phyloP scores from a whole-genome alignment of 2,797 vertebrate genomes.

The Rhinatrema bivittatum region DNA sequence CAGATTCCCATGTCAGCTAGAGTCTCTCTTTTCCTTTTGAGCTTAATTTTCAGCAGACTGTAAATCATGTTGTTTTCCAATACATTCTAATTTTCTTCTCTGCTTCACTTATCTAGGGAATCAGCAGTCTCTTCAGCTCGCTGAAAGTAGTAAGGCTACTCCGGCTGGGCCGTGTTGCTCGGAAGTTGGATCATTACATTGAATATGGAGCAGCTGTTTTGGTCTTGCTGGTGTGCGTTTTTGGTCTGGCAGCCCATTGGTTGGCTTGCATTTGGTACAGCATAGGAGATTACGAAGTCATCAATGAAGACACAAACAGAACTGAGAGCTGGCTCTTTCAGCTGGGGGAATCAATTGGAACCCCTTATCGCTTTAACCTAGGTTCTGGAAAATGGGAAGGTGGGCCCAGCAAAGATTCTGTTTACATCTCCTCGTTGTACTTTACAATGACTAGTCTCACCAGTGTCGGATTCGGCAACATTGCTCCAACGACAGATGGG shows the following conservation, averaged over 20 bases:
- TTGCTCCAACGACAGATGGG: constrained; percentile 86
- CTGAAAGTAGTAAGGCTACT: constrained; percentile 89
- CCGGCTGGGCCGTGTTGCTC: constrained; percentile 82
- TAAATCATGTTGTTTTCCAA: not conserved
- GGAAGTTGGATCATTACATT: constrained; percentile 94
- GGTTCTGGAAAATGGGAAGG: constrained; percentile 88
- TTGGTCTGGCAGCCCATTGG: constrained; percentile 89
- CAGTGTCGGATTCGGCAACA: constrained; percentile 93
- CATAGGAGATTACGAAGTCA: constrained; percentile 95
- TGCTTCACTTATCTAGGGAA: constrained; percentile 65
- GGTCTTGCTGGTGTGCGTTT: constrained; percentile 87
- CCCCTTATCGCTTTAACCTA: constrained; percentile 78
- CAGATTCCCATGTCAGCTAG: too few relatives aligned
- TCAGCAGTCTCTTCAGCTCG: constrained; percentile 94
- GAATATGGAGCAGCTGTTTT: constrained; percentile 89
- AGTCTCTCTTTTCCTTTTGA: too few relatives aligned
- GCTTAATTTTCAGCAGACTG: not conserved
- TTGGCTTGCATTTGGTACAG: constrained; percentile 96
- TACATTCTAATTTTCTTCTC: constrained; percentile 12
- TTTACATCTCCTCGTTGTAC: constrained; percentile 92
- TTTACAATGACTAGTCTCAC: constrained; percentile 97
- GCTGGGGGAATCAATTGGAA: constrained; percentile 72
- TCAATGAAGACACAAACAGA: constrained; percentile 80
- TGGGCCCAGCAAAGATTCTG: constrained; percentile 85
- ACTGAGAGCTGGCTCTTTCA: constrained; percentile 87